Percentiles rank a stretch among this genome's conserved stretches.
Evolutionary conservation across 1,140 invertebrate species (phyloP).

Genomic region (Vollenhovia emeryi): DNA sequence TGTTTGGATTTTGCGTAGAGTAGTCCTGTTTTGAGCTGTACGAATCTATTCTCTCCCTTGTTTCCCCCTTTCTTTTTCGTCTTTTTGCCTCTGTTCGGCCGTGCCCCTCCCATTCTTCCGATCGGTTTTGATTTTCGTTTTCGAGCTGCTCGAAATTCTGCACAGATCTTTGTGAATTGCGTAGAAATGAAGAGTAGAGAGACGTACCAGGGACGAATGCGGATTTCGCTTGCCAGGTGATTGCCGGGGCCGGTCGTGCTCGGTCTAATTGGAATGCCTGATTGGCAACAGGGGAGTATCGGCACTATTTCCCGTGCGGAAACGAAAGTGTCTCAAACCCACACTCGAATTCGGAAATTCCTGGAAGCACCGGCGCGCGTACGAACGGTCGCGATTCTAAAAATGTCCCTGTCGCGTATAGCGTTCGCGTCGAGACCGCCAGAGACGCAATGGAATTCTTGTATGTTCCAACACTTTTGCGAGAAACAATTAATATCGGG

Average conservation of each 20-base stretch:
- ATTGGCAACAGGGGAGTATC: slow-evolving; percentile 56
- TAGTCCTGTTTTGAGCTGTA: slow-evolving; percentile 64
- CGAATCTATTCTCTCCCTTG: slow-evolving; percentile 32
- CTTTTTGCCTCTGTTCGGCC: slow-evolving; percentile 23
- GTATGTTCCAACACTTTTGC: not conserved
- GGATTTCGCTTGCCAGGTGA: slow-evolving; percentile 40
- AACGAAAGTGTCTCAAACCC: slow-evolving; percentile 42
- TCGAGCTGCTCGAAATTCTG: slow-evolving; percentile 54
- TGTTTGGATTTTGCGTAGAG: slow-evolving; percentile 60
- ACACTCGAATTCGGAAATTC: slow-evolving; percentile 21
- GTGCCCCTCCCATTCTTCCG: slow-evolving; percentile 21
- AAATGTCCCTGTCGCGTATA: slow-evolving; percentile 26
- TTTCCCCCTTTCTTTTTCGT: not conserved
- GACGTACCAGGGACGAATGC: slow-evolving; percentile 41
- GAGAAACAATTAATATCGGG: slow-evolving; percentile 38
- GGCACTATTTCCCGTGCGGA: not conserved
- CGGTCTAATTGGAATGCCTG: slow-evolving; percentile 32
- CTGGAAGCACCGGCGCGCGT: slow-evolving; percentile 2
- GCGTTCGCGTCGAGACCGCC: slow-evolving; percentile 10
- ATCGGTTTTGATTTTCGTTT: slow-evolving; percentile 41
- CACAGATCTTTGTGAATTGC: slow-evolving; percentile 64
- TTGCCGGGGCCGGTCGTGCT: not conserved
- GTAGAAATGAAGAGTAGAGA: slow-evolving; percentile 62
- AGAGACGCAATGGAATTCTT: not conserved
- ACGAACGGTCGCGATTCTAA: slow-evolving; percentile 27